A percentile compares a stretch with the other conserved stretches of the same genome.
Conservation (phyloP, 2,888 invertebrate species). For the Tipula helvola region DNA sequence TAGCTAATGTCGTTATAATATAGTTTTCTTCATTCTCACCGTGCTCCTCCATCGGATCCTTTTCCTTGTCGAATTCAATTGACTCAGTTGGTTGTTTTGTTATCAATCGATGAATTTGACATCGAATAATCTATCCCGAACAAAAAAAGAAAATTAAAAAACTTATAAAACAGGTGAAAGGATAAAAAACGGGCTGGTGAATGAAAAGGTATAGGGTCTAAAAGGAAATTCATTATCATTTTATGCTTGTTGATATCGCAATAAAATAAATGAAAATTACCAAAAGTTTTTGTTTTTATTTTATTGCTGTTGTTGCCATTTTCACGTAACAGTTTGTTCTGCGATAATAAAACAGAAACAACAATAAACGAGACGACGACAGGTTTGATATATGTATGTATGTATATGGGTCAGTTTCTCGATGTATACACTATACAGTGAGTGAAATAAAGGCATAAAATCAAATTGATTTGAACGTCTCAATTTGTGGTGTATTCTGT, state of each 20-base stretch:
- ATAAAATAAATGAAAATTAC: background rate
- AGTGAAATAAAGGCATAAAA: background rate
- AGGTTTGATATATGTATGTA: background rate
- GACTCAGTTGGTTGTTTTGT: conserved; percentile 26
- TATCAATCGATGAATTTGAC: conserved; percentile 32
- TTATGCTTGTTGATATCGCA: background rate
- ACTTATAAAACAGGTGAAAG: background rate
- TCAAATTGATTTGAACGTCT: background rate
- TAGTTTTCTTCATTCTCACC: conserved; percentile 31
- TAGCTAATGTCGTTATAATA: conserved; percentile 39
- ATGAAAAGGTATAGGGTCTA: background rate
- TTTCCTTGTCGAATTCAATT: conserved; percentile 32
- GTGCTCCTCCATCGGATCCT: conserved; percentile 32
- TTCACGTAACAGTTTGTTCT: background rate
- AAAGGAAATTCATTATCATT: background rate
- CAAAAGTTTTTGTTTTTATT: background rate
- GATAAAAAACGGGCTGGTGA: background rate
- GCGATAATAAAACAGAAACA: background rate
- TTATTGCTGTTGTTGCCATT: background rate
- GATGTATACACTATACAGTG: background rate
- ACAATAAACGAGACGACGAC: background rate
- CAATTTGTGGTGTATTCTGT: no score
- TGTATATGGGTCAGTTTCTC: background rate
- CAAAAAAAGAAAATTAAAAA: background rate
- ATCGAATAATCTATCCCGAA: conserved; percentile 29